phyloP scores from a whole-genome alignment of 2,113 vertebrate species.

The Lophura nycthemera region DNA sequence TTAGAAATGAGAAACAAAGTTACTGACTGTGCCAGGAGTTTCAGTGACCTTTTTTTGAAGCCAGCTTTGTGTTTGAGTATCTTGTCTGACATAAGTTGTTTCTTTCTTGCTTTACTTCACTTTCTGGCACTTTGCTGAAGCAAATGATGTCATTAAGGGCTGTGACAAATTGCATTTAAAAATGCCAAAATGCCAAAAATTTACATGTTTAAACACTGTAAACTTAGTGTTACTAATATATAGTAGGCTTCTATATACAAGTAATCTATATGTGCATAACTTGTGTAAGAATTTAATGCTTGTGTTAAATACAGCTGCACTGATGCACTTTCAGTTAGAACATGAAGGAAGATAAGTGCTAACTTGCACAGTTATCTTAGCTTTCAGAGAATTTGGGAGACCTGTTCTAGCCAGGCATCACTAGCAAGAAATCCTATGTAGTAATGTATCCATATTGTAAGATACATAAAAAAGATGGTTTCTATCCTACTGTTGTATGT shows the following conservation, averaged over 20 bases:
- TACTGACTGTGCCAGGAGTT: background rate
- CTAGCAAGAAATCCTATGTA: background rate
- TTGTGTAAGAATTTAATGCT: background rate
- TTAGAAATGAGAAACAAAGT: background rate
- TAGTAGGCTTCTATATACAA: background rate
- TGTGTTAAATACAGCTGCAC: background rate
- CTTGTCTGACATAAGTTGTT: background rate
- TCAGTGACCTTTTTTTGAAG: background rate
- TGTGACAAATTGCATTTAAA: background rate
- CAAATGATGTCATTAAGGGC: background rate
- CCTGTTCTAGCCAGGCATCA: background rate
- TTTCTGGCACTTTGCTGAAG: background rate
- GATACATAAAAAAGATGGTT: background rate
- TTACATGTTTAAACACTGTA: background rate
- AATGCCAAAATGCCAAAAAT: background rate
- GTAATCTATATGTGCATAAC: background rate
- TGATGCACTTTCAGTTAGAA: background rate
- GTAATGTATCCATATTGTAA: background rate
- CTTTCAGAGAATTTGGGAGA: background rate
- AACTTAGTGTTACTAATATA: background rate
- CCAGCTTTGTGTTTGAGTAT: background rate
- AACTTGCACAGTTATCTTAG: background rate
- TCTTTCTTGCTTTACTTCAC: background rate
- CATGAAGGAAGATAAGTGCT: background rate
- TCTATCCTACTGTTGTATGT: background rate